phyloP scores from a whole-genome alignment of 2,113 vertebrate genomes.

The Onychostoma macrolepis region DNA sequence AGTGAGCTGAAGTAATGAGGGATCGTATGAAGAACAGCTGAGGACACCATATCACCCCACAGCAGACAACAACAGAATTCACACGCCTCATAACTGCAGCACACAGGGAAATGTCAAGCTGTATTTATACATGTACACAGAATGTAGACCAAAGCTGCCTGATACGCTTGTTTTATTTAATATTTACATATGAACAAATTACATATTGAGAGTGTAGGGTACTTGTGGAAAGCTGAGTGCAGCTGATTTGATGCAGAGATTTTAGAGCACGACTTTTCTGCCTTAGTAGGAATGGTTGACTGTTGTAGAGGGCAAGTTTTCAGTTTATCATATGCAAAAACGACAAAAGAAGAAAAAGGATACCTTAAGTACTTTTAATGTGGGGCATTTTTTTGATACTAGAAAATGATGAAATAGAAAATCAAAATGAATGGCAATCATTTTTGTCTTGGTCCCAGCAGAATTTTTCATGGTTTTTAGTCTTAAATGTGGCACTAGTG shows the following conservation, averaged over 20 bases:
- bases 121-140: conserved; percentile 5
- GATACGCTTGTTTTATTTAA: background rate
- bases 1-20: conserved; percentile 34
- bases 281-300: background rate
- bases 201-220: background rate
- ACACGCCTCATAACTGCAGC: conserved; percentile 41
- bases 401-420: background rate
- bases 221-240: background rate
- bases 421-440: background rate
- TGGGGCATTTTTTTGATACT: background rate
- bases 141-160: conserved; percentile 1
- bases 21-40: conserved; percentile 31
- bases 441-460: background rate
- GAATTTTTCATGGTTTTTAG: background rate
- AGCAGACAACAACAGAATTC: conserved; percentile 34
- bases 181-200: background rate
- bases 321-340: background rate
- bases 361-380: background rate
- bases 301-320: background rate
- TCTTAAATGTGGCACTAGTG: background rate
- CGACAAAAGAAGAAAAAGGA: background rate
- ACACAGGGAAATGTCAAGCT: conserved; percentile 6
- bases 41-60: conserved; percentile 34
- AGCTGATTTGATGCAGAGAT: conserved; percentile 2
- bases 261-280: background rate